Percentiles rank a stretch among this genome's conserved stretches.
These are phyloP conservation scores for Gryllus bimaculatus DNA, from an alignment of 1,140 invertebrate genomes.

Conservation along the genomic window DNA sequence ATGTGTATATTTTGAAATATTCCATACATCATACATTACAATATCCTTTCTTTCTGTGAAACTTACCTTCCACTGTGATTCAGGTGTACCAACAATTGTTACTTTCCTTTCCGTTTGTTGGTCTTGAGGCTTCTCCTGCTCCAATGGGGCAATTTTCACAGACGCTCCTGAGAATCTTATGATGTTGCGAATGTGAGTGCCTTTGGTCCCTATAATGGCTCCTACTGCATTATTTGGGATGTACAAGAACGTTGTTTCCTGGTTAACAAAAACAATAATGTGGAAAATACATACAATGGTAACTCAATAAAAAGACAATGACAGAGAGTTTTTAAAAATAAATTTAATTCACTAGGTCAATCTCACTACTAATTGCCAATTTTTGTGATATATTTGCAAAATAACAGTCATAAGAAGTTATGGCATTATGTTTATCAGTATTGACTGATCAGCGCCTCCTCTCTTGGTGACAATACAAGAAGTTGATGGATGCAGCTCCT, in stretches of 20 bases:
- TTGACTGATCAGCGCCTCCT: too few relatives aligned
- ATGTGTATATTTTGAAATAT: too few relatives aligned
- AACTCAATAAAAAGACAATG: background rate
- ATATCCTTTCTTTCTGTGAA: background rate
- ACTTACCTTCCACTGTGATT: constrained; percentile 90
- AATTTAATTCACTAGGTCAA: background rate
- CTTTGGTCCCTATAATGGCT: constrained; percentile 94
- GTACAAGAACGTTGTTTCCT: constrained; percentile 88
- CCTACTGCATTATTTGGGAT: constrained; percentile 96
- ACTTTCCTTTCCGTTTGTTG: constrained; percentile 69
- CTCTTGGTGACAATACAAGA: too few relatives aligned
- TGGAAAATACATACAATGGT: constrained; percentile 6
- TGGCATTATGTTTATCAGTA: too few relatives aligned
- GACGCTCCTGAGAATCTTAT: constrained; percentile 92
- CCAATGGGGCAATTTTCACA: constrained; percentile 83
- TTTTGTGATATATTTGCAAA: too few relatives aligned
- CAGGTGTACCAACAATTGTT: constrained; percentile 86
- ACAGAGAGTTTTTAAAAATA: background rate
- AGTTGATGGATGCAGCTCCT: too few relatives aligned
- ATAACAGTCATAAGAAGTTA: too few relatives aligned
- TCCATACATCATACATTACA: too few relatives aligned
- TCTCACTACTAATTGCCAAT: too few relatives aligned
- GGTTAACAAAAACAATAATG: constrained; percentile 24
- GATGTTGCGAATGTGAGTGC: constrained; percentile 92
- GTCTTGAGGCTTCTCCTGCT: constrained; percentile 57